Evolutionary conservation across 1,140 invertebrate genomes (phyloP).

Genomic region (Cardiocondyla obscurior): DNA sequence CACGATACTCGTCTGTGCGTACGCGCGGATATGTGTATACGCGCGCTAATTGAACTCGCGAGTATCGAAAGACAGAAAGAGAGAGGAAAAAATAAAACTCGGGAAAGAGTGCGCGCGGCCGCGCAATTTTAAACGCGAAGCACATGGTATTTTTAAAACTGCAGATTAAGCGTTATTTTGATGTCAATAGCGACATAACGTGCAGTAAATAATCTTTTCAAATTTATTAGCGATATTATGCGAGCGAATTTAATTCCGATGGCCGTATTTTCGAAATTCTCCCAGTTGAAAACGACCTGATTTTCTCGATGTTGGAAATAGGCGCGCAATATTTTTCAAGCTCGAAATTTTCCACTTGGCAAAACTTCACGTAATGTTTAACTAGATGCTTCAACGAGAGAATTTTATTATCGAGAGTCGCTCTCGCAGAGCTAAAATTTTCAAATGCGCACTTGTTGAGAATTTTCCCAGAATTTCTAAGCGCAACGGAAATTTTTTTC

Average conservation of each 20-base stretch:
- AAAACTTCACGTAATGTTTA: not conserved
- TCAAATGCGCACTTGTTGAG: not conserved
- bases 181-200: not conserved
- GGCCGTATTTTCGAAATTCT: not conserved
- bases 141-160: constrained; percentile 22
- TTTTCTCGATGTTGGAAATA: constrained; percentile 8
- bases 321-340: constrained; percentile 8
- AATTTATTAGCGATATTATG: constrained; percentile 1
- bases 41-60: constrained; percentile 23
- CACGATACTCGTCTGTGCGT: not conserved
- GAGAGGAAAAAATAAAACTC: constrained; percentile 20
- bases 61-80: constrained; percentile 7
- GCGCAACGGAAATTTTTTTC: not conserved
- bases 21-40: not conserved
- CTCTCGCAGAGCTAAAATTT: not conserved
- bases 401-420: constrained; percentile 8
- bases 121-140: constrained; percentile 3
- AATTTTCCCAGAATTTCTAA: not conserved
- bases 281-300: not conserved
- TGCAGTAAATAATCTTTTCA: not conserved
- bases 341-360: constrained; percentile 3
- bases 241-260: not conserved
- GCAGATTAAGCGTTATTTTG: not conserved
- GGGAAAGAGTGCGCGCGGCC: not conserved
- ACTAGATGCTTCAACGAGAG: not conserved